Conservation (phyloP, 2,113 vertebrate species). For the Polyodon spathula region DNA sequence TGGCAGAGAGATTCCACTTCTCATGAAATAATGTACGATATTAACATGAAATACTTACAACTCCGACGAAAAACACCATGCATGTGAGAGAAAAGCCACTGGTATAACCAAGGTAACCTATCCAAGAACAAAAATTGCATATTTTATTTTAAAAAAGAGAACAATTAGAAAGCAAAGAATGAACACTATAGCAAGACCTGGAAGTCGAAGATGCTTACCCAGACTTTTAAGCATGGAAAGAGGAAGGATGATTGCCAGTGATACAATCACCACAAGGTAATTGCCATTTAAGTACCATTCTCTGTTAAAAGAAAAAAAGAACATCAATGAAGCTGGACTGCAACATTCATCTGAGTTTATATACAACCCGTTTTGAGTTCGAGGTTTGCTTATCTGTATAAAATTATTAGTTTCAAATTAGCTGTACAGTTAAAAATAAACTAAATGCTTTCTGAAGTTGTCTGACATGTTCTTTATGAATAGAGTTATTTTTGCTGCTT, state of each 20-base stretch:
- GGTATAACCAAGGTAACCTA: slow-evolving; percentile 95
- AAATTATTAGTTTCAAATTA: too few species aligned
- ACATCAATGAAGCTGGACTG: background rate
- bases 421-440: too few species aligned
- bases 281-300: slow-evolving; percentile 95
- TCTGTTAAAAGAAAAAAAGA: slow-evolving; percentile 43
- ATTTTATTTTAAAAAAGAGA: slow-evolving; percentile 19
- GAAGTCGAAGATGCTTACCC: slow-evolving; percentile 56
- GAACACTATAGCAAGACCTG: too few species aligned
- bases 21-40: background rate
- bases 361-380: too few species aligned
- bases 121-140: slow-evolving; percentile 22
- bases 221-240: slow-evolving; percentile 88
- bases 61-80: slow-evolving; percentile 91
- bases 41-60: slow-evolving; percentile 62
- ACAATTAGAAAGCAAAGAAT: slow-evolving; percentile 19
- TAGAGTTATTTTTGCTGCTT: too few species aligned
- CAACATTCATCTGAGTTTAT: background rate
- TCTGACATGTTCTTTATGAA: too few species aligned
- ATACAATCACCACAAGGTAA: slow-evolving; percentile 88
- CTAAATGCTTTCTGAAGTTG: too few species aligned
- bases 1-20: too few species aligned
- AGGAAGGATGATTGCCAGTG: slow-evolving; percentile 81
- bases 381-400: too few species aligned
- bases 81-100: slow-evolving; percentile 91